These are phyloP conservation scores for Hydraecia micacea DNA, from an alignment of 2,888 invertebrate genomes.

Conservation along the genomic window DNA sequence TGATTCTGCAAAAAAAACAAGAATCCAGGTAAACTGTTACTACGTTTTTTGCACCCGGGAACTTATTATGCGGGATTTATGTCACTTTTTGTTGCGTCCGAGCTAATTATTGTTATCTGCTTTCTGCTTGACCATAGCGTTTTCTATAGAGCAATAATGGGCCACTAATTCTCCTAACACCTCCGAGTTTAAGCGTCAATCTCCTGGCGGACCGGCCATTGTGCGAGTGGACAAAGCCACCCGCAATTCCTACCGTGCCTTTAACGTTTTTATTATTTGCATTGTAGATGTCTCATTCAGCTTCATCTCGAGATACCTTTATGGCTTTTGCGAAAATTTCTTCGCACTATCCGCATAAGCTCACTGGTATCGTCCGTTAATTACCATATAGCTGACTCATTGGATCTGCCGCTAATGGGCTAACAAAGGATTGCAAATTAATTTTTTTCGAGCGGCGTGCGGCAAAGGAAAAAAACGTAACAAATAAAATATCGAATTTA, in stretches of 20 bases:
- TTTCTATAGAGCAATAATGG: constrained; percentile 88
- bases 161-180: constrained; percentile 89
- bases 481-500: constrained; percentile 88
- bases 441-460: constrained; percentile 77
- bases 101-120: constrained; percentile 90
- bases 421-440: constrained; percentile 84
- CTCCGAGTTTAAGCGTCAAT: constrained; percentile 87
- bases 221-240: constrained; percentile 85
- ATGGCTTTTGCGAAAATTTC: constrained; percentile 69
- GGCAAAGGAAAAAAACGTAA: constrained; percentile 81
- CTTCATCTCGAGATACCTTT: constrained; percentile 74
- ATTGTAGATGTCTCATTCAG: constrained; percentile 86
- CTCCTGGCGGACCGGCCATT: constrained; percentile 79
- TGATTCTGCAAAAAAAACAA: constrained; percentile 85
- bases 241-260: constrained; percentile 87
- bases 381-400: constrained; percentile 78
- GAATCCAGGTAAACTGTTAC: constrained; percentile 85
- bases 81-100: constrained; percentile 89
- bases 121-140: constrained; percentile 87
- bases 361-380: constrained; percentile 60
- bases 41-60: constrained; percentile 81
- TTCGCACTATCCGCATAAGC: constrained; percentile 45
- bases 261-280: constrained; percentile 86
- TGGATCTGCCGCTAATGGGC: constrained; percentile 73
- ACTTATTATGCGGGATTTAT: constrained; percentile 90